A percentile compares a stretch with the other conserved stretches of the same genome.
Conservation (phyloP, 2,113 vertebrate genomes). For the Brachypteracias leptosomus region DNA sequence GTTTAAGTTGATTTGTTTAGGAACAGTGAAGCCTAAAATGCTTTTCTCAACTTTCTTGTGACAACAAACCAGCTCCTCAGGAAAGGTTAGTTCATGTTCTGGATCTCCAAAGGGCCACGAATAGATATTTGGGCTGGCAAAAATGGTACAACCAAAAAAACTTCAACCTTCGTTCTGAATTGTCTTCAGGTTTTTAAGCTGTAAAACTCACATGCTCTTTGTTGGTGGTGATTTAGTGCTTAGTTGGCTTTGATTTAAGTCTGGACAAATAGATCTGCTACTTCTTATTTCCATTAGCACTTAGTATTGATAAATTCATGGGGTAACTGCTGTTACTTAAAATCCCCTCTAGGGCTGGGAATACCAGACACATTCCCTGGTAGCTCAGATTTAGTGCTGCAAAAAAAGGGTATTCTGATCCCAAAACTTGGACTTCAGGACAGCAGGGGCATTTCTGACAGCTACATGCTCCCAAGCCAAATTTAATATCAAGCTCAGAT, state of each 20-base stretch:
- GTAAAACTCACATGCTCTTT: neutral
- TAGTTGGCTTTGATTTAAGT: neutral
- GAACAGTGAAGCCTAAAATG: neutral
- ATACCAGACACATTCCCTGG: neutral
- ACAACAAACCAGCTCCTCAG: neutral
- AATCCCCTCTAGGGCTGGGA: neutral
- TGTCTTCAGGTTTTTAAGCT: neutral
- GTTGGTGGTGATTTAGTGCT: neutral
- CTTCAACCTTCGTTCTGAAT: neutral
- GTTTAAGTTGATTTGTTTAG: neutral
- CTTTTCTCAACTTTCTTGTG: neutral
- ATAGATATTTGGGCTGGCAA: neutral
- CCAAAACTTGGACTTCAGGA: neutral
- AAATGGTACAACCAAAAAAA: neutral
- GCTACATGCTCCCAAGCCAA: neutral
- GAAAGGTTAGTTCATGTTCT: neutral
- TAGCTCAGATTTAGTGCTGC: neutral
- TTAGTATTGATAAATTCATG: neutral
- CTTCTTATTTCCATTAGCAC: neutral
- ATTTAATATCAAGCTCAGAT: neutral
- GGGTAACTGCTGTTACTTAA: neutral
- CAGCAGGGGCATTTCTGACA: neutral
- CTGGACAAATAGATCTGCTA: neutral
- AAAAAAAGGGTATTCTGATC: neutral
- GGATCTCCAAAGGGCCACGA: neutral